Evolutionary conservation across 2,113 vertebrate genomes (phyloP).

Genomic region (Bombycilla garrulus): DNA sequence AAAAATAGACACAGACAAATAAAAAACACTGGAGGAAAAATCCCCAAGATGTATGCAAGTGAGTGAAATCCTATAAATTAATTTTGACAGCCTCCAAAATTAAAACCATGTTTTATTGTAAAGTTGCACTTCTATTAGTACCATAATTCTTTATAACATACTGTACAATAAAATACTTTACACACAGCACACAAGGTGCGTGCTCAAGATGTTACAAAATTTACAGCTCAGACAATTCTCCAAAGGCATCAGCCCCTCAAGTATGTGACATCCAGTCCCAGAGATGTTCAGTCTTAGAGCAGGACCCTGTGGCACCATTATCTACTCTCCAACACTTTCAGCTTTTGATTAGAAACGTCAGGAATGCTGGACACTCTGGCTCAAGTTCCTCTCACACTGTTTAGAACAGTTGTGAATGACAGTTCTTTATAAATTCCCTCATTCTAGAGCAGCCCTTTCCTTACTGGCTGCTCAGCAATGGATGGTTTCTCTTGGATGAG

Average conservation of each 20-base stretch:
- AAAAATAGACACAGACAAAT: background rate
- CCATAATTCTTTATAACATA: constrained; percentile 59
- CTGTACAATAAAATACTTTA: constrained; percentile 67
- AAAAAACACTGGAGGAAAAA: background rate
- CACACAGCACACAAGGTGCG: background rate
- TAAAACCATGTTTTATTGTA: constrained; percentile 38
- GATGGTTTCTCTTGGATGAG: background rate
- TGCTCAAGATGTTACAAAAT: constrained; percentile 64
- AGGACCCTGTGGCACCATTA: background rate
- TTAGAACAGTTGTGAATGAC: background rate
- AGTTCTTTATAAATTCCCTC: background rate
- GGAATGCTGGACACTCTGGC: background rate
- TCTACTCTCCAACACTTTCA: background rate
- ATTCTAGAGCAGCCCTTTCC: background rate
- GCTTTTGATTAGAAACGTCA: accelerated
- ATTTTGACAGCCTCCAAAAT: background rate
- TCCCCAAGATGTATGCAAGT: accelerated
- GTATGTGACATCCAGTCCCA: background rate
- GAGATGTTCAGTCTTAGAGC: background rate
- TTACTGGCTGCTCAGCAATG: background rate
- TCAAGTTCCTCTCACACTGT: background rate
- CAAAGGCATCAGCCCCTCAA: background rate
- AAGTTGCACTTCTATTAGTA: constrained; percentile 33
- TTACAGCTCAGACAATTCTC: constrained; percentile 50
- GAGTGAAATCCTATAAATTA: background rate